Percentiles rank a stretch among this genome's conserved stretches.
These are phyloP conservation scores for Aphelenchoides besseyi DNA, from an alignment of 1,140 invertebrate genomes.

Conservation along the genomic window DNA sequence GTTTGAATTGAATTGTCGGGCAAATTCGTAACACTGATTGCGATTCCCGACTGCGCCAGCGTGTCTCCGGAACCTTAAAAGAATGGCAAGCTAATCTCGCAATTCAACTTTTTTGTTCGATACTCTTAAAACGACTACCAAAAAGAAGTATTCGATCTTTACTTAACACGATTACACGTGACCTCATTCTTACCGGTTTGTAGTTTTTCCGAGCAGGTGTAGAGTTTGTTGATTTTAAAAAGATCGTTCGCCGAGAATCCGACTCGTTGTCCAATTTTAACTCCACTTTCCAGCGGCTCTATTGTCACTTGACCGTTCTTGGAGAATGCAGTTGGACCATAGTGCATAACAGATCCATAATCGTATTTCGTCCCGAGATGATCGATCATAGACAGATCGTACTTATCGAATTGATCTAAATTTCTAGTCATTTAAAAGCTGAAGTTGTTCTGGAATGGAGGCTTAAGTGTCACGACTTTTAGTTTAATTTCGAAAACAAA, in stretches of 20 bases:
- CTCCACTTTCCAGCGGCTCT: slow-evolving; percentile 63
- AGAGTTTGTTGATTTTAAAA: slow-evolving; percentile 65
- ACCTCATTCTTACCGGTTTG: slow-evolving; percentile 13
- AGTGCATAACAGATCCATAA: slow-evolving; percentile 66
- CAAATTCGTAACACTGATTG: slow-evolving; percentile 23
- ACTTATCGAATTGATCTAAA: slow-evolving; percentile 60
- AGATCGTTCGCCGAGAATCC: slow-evolving; percentile 65
- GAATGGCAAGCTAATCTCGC: too few relatives aligned
- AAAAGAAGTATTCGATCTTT: too few relatives aligned
- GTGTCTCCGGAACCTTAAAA: too few relatives aligned
- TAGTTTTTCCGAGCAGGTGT: slow-evolving; percentile 58
- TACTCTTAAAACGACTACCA: too few relatives aligned
- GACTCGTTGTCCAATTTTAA: slow-evolving; percentile 64
- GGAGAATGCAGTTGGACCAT: slow-evolving; percentile 64
- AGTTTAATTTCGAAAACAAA: too few relatives aligned
- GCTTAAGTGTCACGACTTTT: too few relatives aligned
- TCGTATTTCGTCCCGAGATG: slow-evolving; percentile 63
- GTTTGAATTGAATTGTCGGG: slow-evolving; percentile 15
- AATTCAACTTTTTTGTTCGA: too few relatives aligned
- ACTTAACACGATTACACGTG: too few relatives aligned
- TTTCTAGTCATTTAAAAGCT: slow-evolving; percentile 8
- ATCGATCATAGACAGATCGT: slow-evolving; percentile 57
- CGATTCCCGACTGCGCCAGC: background rate
- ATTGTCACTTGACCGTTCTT: slow-evolving; percentile 63
- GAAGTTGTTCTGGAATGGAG: background rate